Percentiles rank a stretch among this genome's conserved stretches.
These are phyloP conservation scores for Cistogaster globosa DNA, from an alignment of 2,888 invertebrate genomes.

Conservation along the genomic window DNA sequence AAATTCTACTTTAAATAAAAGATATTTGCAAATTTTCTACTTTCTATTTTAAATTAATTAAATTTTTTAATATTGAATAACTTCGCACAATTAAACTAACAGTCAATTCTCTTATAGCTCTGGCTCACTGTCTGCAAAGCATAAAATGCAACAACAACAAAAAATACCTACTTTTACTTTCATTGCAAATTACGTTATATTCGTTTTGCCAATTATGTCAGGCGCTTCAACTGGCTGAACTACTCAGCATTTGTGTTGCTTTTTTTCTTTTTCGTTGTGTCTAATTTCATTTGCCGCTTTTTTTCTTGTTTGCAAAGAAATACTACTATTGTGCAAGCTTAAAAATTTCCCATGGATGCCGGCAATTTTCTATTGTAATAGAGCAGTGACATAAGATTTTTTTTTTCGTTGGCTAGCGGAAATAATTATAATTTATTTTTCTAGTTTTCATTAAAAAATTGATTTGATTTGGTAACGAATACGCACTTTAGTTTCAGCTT, in stretches of 20 bases:
- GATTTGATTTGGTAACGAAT: constrained; percentile 3
- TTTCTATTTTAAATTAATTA: too few species aligned
- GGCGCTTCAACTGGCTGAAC: constrained; percentile 29
- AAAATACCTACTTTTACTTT: constrained; percentile 74
- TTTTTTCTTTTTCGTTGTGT: constrained; percentile 9
- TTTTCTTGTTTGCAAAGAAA: constrained; percentile 12
- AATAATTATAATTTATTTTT: constrained; percentile 43
- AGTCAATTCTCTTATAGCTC: constrained; percentile 8
- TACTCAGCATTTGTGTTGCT: constrained; percentile 32
- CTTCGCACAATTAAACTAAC: too few species aligned
- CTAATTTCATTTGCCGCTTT: constrained; percentile 51
- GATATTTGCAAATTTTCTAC: too few species aligned
- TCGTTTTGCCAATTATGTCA: constrained; percentile 65
- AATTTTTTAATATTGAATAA: too few species aligned
- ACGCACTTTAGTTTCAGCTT: not conserved
- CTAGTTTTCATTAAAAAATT: constrained; percentile 19
- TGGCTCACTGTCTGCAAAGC: constrained; percentile 17
- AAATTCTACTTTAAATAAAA: too few species aligned
- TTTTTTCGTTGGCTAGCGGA: constrained; percentile 42
- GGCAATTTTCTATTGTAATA: not conserved
- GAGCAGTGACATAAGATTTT: constrained; percentile 49
- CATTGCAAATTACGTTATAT: constrained; percentile 68
- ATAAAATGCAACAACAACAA: constrained; percentile 40
- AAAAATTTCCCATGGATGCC: constrained; percentile 57
- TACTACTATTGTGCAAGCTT: not conserved